Evolutionary conservation across 2,797 vertebrate species (phyloP).

Genomic region (Cottoperca gobio): DNA sequence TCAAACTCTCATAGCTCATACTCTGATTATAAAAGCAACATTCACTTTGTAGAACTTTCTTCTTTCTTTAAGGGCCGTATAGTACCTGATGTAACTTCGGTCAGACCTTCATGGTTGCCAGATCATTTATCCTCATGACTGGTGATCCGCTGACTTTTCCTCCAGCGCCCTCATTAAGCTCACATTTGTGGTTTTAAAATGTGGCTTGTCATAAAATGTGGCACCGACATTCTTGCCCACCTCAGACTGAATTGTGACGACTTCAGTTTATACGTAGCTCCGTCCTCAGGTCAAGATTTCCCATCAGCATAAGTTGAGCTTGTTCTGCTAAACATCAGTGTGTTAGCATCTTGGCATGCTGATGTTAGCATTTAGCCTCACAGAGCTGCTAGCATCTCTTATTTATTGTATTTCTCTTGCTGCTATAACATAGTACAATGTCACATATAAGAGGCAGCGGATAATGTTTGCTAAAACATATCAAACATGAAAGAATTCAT

Average conservation of each 20-base stretch:
- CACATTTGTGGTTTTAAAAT: neutral
- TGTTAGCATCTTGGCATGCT: neutral
- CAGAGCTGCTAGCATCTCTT: neutral
- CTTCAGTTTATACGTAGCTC: neutral
- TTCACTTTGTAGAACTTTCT: slow-evolving; percentile 42
- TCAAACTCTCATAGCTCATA: slow-evolving; percentile 4
- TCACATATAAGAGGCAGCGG: slow-evolving; percentile 1
- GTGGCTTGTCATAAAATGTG: neutral
- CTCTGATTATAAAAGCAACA: slow-evolving; percentile 33
- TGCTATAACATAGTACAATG: neutral
- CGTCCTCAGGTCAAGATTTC: neutral
- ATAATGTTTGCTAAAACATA: slow-evolving; percentile 8
- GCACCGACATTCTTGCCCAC: neutral
- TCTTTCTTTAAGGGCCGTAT: slow-evolving; percentile 15
- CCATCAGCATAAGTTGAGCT: too few relatives aligned
- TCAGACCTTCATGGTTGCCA: neutral
- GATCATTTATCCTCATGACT: neutral
- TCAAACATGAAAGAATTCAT: slow-evolving; percentile 5
- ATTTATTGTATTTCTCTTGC: neutral
- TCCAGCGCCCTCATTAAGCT: neutral
- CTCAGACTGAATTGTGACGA: neutral
- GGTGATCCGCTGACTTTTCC: neutral
- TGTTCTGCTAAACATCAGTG: neutral
- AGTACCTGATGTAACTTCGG: neutral
- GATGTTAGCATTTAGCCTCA: neutral